phyloP scores from a whole-genome alignment of 2,888 invertebrate species.

The Scaptomyza caliginosa region DNA sequence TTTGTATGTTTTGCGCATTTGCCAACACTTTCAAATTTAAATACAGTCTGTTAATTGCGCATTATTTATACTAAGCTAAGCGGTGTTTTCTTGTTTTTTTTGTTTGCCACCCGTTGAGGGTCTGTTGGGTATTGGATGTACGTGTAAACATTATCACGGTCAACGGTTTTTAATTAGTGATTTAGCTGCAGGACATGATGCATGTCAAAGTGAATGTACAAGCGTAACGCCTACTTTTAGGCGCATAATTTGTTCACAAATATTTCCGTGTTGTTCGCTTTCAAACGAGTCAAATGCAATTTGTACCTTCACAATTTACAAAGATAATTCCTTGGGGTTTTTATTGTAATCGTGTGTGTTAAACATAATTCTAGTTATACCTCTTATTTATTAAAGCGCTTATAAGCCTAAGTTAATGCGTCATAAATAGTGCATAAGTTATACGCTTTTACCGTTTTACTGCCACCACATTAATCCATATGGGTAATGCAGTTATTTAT shows the following conservation, averaged over 20 bases:
- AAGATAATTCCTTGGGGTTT: constrained; percentile 2
- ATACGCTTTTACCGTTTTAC: constrained; percentile 5
- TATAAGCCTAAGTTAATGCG: background rate
- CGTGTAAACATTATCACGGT: constrained; percentile 63
- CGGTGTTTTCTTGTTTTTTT: no score
- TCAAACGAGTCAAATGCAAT: constrained; percentile 19
- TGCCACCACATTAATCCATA: constrained; percentile 23
- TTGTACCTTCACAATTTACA: constrained; percentile 5
- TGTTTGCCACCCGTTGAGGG: background rate
- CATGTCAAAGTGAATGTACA: constrained; percentile 60
- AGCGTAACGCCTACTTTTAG: constrained; percentile 15
- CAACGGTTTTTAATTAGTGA: constrained; percentile 68
- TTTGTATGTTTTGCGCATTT: background rate
- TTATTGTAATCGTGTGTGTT: background rate
- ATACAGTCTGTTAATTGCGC: constrained; percentile 12
- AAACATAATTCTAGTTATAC: no score
- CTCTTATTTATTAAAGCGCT: background rate
- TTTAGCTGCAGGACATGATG: constrained; percentile 57
- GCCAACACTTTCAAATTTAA: background rate
- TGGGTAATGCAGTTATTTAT: constrained; percentile 42
- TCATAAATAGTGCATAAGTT: constrained; percentile 19
- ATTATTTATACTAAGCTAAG: constrained; percentile 6
- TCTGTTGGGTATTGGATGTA: background rate
- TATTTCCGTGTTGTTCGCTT: constrained; percentile 8
- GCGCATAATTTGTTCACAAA: constrained; percentile 27